Evolutionary conservation across 2,888 invertebrate species (phyloP).

Genomic region (Chouioia cunea): DNA sequence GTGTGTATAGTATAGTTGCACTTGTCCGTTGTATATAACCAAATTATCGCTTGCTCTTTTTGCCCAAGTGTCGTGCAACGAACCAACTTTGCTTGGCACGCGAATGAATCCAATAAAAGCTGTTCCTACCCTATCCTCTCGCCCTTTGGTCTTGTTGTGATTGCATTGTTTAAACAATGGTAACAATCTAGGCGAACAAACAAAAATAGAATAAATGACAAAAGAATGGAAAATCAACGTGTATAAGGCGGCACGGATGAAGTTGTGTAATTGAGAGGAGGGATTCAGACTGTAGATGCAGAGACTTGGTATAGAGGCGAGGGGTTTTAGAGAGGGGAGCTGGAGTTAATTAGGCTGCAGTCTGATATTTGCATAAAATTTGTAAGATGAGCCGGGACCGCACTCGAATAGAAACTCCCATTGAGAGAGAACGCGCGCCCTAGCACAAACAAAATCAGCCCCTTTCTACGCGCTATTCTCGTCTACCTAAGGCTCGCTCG

Average conservation of each 20-base stretch:
- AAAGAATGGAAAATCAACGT: neutral
- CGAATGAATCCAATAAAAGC: neutral
- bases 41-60: conserved; percentile 14
- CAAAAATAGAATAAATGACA: too few relatives aligned
- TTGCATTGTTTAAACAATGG: too few relatives aligned
- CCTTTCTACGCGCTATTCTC: neutral
- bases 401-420: conserved; percentile 19
- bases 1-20: conserved; percentile 12
- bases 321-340: neutral
- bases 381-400: conserved; percentile 26
- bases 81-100: conserved; percentile 8
- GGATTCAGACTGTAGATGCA: neutral
- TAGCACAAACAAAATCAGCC: conserved; percentile 31
- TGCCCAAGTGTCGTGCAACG: neutral
- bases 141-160: too few relatives aligned
- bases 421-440: conserved; percentile 22
- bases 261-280: neutral
- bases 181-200: too few relatives aligned
- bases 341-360: conserved; percentile 19
- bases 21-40: too few relatives aligned
- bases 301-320: neutral
- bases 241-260: neutral
- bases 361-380: conserved; percentile 36
- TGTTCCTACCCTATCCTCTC: too few relatives aligned
- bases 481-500: too few relatives aligned